These are phyloP conservation scores for Propithecus deckenii DNA, from an alignment of 2,797 vertebrate genomes.

Conservation along the genomic window DNA sequence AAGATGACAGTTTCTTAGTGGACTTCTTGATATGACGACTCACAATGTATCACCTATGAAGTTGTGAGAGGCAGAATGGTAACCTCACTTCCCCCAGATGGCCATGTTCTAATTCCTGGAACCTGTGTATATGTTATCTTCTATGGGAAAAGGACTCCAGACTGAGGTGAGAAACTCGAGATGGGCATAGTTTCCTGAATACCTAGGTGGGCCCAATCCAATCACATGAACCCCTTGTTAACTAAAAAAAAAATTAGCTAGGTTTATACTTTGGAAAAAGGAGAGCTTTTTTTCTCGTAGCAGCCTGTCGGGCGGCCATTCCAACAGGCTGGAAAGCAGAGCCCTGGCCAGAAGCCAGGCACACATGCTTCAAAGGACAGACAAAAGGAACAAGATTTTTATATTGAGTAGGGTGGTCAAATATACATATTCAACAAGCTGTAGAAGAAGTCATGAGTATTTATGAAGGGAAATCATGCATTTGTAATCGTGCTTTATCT, in stretches of 20 bases:
- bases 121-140: background rate
- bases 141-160: background rate
- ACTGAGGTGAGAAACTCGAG: background rate
- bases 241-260: background rate
- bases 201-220: background rate
- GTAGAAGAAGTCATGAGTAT: background rate
- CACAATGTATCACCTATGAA: background rate
- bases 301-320: background rate
- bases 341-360: background rate
- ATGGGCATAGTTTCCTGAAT: background rate
- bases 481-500: background rate
- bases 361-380: background rate
- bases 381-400: background rate
- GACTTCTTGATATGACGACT: background rate
- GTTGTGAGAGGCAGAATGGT: background rate
- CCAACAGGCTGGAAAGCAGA: background rate
- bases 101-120: background rate
- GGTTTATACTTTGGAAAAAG: background rate
- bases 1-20: background rate
- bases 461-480: background rate
- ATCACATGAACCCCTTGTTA: background rate
- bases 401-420: background rate
- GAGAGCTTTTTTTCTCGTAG: background rate
- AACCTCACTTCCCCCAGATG: too few relatives aligned
- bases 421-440: background rate